Base-by-base conservation (phyloP, 1,140 invertebrate species). In the Papilio dardanus region DNA sequence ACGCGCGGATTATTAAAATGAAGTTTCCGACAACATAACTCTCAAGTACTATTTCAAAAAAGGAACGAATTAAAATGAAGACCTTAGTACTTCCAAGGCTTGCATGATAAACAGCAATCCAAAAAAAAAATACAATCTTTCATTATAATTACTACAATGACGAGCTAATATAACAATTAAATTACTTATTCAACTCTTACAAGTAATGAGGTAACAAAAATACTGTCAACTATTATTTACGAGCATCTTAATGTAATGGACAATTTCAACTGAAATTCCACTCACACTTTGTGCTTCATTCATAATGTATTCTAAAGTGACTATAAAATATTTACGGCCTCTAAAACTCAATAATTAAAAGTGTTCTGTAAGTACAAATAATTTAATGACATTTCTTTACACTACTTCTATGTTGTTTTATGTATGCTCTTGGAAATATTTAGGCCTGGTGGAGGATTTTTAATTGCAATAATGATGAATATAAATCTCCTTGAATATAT, bases 241-340 rank as follows among this genome's bases (percentile, higher is more conserved):
- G 21, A 58, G 10, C 21, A 24, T 14, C 21, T 28, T 21, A 58
- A 24, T 28, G 54, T 28, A 58, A 58, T 28, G 24, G 21, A 58
- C 54, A 28, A 10, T 58, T 28, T 58, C 24, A 3, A 58, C 54
- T 58, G 54, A 2, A 58, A 24, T 58, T 58, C 21, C 21, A 58
- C 8, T 58, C 24, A 24, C 54, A 58, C 54, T 58, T 28, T 58
- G 54, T 30, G 54, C 21, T 58, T 28, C 21, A 58, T 58, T 58
- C 54, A 28, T 58, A 28, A 28, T 58, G 54, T 28, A 28, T 24
- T 54, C 21, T 54, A 24, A 54, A 58, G 54, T 58, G 54, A 58
- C 54, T 28, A 58, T 58, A 58, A 58, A 28, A 28, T 4, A 28
- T 28, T 58, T 58, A 58, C 30, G 12, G 8, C 21, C 12, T 1